Percentiles rank a stretch among this genome's conserved stretches.
Conservation (phyloP, 1,140 invertebrate genomes). For the Drosophila cardini region DNA sequence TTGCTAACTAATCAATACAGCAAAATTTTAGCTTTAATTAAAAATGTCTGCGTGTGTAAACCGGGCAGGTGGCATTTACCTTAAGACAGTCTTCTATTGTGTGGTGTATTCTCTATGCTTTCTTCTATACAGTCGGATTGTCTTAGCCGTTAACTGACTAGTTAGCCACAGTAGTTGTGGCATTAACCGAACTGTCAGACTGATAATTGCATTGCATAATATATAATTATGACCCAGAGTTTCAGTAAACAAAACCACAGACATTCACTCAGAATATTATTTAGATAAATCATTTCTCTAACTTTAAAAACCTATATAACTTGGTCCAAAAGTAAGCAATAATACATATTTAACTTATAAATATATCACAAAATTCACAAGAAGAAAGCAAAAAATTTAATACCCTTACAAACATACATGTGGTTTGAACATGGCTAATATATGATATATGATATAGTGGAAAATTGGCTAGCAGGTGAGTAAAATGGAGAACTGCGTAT, state of each 20-base stretch:
- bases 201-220: constrained; percentile 78
- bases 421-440: no score
- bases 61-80: constrained; percentile 62
- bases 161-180: constrained; percentile 37
- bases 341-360: no score
- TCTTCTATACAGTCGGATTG: constrained; percentile 1
- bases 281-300: no score
- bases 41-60: constrained; percentile 82
- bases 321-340: no score
- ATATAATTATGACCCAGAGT: constrained; percentile 55
- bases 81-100: constrained; percentile 29
- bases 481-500: no score
- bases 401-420: no score
- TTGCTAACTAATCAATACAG: constrained; percentile 77
- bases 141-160: constrained; percentile 23
- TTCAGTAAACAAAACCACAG: constrained; percentile 13
- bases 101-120: constrained; percentile 1
- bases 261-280: constrained; percentile 23
- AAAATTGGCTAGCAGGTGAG: no score
- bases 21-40: constrained; percentile 80
- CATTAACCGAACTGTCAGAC: constrained; percentile 73
- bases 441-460: no score
- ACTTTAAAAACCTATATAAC: no score
- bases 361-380: no score
- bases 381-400: no score